These are phyloP conservation scores for Agonopterix subpropinquella DNA, from an alignment of 2,888 invertebrate species.

Conservation along the genomic window DNA sequence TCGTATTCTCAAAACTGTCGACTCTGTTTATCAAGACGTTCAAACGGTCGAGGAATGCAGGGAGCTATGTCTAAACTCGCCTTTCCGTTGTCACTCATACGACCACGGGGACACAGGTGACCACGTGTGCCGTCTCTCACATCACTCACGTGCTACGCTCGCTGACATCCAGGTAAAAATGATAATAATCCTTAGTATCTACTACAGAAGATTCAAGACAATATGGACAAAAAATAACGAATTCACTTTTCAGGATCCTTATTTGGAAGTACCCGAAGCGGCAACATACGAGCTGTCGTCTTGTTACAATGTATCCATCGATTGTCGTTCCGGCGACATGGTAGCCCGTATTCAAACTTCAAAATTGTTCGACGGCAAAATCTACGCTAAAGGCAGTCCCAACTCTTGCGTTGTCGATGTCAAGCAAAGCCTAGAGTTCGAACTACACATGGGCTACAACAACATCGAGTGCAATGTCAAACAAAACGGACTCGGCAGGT, in stretches of 20 bases:
- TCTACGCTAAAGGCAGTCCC: conserved; percentile 95
- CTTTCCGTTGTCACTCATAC: conserved; percentile 93
- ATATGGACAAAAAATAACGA: background rate
- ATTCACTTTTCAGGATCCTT: conserved; percentile 80
- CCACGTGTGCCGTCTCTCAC: conserved; percentile 93
- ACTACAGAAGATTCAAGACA: background rate
- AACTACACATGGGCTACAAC: conserved; percentile 93
- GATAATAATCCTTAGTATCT: background rate
- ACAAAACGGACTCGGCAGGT: conserved; percentile 89
- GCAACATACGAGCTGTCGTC: conserved; percentile 94
- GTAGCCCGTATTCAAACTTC: conserved; percentile 93
- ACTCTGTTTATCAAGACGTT: conserved; percentile 94
- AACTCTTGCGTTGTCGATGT: conserved; percentile 95
- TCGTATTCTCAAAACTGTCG: conserved; percentile 93
- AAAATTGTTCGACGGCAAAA: conserved; percentile 94
- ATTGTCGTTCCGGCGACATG: conserved; percentile 95
- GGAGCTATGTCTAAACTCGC: conserved; percentile 91
- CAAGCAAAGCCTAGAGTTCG: conserved; percentile 91
- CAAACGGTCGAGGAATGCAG: conserved; percentile 91
- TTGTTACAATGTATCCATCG: conserved; percentile 95
- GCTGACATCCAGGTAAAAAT: conserved; percentile 88
- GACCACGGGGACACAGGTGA: conserved; percentile 96
- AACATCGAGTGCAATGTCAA: conserved; percentile 95
- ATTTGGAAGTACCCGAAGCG: conserved; percentile 92
- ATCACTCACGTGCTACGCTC: conserved; percentile 92